These are phyloP conservation scores for Cyanoderma ruficeps DNA, from an alignment of 2,113 vertebrate species.

Conservation along the genomic window DNA sequence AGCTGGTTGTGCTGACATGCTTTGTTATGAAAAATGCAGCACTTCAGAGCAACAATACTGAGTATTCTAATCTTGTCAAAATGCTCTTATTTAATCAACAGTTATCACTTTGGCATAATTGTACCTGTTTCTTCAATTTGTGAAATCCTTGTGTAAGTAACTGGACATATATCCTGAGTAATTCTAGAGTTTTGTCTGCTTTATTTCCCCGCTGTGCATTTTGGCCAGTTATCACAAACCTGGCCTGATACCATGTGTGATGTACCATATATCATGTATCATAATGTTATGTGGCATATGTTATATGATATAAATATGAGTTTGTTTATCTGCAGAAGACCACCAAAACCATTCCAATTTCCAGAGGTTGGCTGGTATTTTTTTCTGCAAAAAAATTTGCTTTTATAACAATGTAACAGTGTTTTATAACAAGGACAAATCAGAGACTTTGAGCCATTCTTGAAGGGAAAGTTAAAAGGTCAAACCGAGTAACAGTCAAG, in stretches of 20 bases:
- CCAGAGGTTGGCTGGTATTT: not conserved
- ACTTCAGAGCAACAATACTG: not conserved
- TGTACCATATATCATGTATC: not conserved
- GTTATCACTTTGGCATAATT: not conserved
- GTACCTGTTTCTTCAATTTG: not conserved
- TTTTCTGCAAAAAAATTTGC: not conserved
- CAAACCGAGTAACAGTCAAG: slow-evolving; percentile 22
- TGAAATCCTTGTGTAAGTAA: not conserved
- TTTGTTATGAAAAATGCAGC: not conserved
- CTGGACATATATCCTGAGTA: not conserved
- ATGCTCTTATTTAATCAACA: not conserved
- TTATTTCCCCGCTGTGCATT: not conserved
- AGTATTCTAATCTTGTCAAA: not conserved
- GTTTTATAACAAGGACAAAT: slow-evolving; percentile 8
- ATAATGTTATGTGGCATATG: not conserved
- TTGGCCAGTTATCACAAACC: not conserved
- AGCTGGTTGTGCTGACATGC: not conserved
- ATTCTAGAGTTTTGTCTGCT: not conserved
- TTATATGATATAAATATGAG: not conserved
- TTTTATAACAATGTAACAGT: not conserved
- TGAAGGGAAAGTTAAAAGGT: slow-evolving; percentile 37
- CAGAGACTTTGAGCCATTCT: not conserved
- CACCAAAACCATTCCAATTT: not conserved
- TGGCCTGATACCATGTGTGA: not conserved
- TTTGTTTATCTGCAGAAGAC: not conserved